Percentiles rank a stretch among this genome's conserved stretches.
phyloP scores from a whole-genome alignment of 2,113 vertebrate species.

The Xyrauchen texanus region DNA sequence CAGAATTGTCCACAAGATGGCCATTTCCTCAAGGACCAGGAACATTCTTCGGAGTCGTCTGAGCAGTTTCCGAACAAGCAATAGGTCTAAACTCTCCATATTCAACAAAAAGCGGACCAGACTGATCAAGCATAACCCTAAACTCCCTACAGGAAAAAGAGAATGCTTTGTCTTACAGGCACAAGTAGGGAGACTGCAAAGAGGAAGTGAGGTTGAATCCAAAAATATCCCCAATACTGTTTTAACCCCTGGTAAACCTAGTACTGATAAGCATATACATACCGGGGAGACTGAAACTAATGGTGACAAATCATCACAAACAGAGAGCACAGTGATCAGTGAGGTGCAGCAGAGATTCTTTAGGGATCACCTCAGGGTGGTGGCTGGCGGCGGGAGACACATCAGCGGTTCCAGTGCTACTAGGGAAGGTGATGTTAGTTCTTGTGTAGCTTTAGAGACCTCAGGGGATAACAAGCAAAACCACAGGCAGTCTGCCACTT shows the following conservation, averaged over 20 bases:
- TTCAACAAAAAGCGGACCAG: slow-evolving; percentile 31
- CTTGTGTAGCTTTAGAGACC: slow-evolving; percentile 28
- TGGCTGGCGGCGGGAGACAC: slow-evolving; percentile 16
- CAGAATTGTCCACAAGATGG: slow-evolving; percentile 49
- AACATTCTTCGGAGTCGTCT: slow-evolving; percentile 43
- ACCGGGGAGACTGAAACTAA: neutral
- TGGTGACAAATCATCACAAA: slow-evolving; percentile 29
- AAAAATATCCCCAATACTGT: neutral
- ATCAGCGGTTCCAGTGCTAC: slow-evolving; percentile 28
- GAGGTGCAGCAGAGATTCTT: slow-evolving; percentile 18
- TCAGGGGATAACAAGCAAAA: slow-evolving; percentile 44
- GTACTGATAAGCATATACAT: slow-evolving; percentile 1
- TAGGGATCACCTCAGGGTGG: slow-evolving; percentile 37
- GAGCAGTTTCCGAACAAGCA: neutral
- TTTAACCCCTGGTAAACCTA: neutral
- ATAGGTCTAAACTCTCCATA: slow-evolving; percentile 10
- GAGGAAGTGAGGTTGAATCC: neutral
- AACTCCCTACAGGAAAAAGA: neutral
- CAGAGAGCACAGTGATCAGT: slow-evolving; percentile 16
- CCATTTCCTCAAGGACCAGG: slow-evolving; percentile 62
- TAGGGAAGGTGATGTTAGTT: slow-evolving; percentile 39
- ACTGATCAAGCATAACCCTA: neutral
- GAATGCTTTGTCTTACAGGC: neutral
- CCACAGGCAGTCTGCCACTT: slow-evolving; percentile 31
- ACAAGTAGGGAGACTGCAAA: neutral